Evolutionary conservation across 2,888 invertebrate species (phyloP), one percentile per base, ranked within the genome.

Genomic region (Drosophila cognata): DNA sequence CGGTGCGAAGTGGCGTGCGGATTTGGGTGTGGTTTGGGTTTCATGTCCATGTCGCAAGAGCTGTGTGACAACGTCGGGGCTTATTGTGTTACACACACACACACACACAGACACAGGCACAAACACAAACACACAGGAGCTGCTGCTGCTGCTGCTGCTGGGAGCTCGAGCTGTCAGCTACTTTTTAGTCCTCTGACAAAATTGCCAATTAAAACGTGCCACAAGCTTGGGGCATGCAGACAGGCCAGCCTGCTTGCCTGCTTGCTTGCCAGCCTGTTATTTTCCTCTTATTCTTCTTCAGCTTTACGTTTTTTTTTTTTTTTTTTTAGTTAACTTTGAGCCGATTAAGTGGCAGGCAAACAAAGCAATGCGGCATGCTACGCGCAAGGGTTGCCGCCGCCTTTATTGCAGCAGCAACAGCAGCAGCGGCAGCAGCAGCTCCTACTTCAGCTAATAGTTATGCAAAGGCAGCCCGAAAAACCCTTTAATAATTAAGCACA

Each of bases 121-220:
- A 71, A 70, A 88, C 65, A 72, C 81, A 75, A n/a, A 21, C 70
- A 89, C 68, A 43, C 48, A 55, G 73, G 41, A 72, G 52, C 57
- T 53, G 51, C 28, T 56, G 73, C 48, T 5, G 16, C 46, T 43
- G 31, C 11, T 25, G 53, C 50, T 25, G 65, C 8, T 52, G 57
- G 35, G n/a, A 51, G 58, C 52, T 33, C 46, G 52, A n/a, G 53
- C 71, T 84, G 83, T 83, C 83, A 88, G 88, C 80, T 89, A 74
- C 88, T 79, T 77, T 83, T 83, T 71, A 78, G 69, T 65, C 73
- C 69, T 73, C 71, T 71, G 61, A 74, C 74, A 80, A 86, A 86
- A 86, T 86, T 89, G 85, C 90, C 85, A 86, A 86, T 86, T 86
- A 86, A 89, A 86, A 86, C 82, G 88, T 89, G 90, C 86, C 88